Conservation (phyloP, 2,113 vertebrate species). For the Dicerorhinus sumatrensis region DNA sequence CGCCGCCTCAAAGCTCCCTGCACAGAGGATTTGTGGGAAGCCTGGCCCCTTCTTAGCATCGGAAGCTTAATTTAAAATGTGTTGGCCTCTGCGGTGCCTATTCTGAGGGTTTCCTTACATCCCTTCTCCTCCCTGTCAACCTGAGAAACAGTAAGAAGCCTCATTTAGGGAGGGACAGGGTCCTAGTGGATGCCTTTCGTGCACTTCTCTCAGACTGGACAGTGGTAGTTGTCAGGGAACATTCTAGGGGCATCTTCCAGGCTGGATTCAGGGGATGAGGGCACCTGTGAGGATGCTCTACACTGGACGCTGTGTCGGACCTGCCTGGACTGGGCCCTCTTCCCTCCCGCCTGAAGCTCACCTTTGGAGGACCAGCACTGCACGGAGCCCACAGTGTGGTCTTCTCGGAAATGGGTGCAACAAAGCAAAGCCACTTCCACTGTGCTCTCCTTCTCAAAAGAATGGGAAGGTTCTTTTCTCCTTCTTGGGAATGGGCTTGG, state of each 20-base stretch:
- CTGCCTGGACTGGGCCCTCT: background rate
- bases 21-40: slow-evolving; percentile 24
- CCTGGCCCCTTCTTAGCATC: background rate
- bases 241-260: background rate
- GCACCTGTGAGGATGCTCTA: background rate
- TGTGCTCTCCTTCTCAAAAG: background rate
- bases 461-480: background rate
- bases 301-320: background rate
- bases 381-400: background rate
- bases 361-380: background rate
- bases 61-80: slow-evolving; percentile 64
- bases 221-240: background rate
- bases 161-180: background rate
- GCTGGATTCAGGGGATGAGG: background rate
- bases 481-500: background rate
- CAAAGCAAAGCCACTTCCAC: slow-evolving; percentile 38
- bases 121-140: slow-evolving; percentile 6
- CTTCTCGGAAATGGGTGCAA: slow-evolving; percentile 32
- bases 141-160: slow-evolving; percentile 9
- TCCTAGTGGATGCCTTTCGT: background rate
- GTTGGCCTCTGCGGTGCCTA: background rate
- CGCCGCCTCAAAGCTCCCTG: background rate
- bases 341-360: background rate
- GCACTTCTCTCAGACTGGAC: background rate
- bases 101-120: slow-evolving; percentile 39